Evolutionary conservation across 2,797 vertebrate genomes (phyloP).

Genomic region (Pristis pectinata): DNA sequence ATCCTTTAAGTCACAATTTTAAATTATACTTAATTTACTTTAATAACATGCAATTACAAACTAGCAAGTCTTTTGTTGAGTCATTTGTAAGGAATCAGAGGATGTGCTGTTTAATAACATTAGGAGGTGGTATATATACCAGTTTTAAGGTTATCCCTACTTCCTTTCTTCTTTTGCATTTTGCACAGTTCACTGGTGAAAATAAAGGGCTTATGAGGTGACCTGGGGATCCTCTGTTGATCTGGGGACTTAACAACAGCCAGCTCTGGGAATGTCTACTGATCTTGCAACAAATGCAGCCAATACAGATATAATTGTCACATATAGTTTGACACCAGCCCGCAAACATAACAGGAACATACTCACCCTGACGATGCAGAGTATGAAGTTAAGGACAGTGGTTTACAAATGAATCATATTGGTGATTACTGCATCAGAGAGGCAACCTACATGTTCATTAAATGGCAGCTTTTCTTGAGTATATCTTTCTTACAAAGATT

Average conservation of each 20-base stretch:
- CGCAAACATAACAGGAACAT: not conserved
- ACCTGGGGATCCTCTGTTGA: not conserved
- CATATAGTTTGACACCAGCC: not conserved
- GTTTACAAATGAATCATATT: not conserved
- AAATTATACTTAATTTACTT: not conserved
- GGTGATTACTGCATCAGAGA: not conserved
- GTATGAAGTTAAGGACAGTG: not conserved
- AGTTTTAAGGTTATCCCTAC: not conserved
- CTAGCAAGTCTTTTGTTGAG: not conserved
- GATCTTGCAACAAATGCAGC: not conserved
- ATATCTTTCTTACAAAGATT: not conserved
- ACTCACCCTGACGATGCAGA: not conserved
- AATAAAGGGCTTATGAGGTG: not conserved
- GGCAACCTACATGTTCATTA: too few relatives aligned
- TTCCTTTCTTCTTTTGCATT: not conserved
- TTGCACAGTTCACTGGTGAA: not conserved
- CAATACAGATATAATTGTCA: not conserved
- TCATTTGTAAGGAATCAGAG: not conserved
- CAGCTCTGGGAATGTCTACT: not conserved
- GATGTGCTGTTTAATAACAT: not conserved
- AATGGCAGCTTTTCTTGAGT: not conserved
- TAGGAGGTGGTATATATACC: not conserved
- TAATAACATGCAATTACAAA: not conserved
- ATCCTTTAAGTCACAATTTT: not conserved
- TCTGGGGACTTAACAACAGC: not conserved